These are phyloP conservation scores for Polyodon spathula DNA, from an alignment of 2,113 vertebrate genomes.

Conservation along the genomic window DNA sequence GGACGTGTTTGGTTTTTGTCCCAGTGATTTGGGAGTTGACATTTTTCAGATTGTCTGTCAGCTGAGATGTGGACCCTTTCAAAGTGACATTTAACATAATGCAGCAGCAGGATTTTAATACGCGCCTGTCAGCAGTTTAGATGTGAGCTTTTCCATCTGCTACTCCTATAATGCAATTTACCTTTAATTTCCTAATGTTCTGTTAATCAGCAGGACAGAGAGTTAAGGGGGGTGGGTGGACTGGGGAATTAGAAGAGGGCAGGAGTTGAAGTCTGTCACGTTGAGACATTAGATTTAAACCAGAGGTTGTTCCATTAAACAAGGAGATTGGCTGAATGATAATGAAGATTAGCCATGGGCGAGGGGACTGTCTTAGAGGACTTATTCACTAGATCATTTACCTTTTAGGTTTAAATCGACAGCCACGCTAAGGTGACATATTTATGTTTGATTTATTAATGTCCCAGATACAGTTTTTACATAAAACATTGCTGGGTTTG, in stretches of 20 bases:
- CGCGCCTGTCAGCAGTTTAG: constrained; percentile 47
- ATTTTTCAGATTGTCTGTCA: too few species aligned
- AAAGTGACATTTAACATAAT: constrained; percentile 42
- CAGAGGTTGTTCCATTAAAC: constrained; percentile 52
- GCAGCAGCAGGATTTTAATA: constrained; percentile 31
- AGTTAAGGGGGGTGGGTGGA: constrained; percentile 34
- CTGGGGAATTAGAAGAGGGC: constrained; percentile 40
- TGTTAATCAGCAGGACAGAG: constrained; percentile 55
- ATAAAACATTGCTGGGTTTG: too few species aligned
- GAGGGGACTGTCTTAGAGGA: constrained; percentile 3
- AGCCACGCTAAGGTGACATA: not conserved
- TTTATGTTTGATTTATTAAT: not conserved
- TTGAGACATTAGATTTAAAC: constrained; percentile 55
- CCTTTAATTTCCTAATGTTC: constrained; percentile 67
- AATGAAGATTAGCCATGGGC: constrained; percentile 6
- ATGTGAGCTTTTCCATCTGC: constrained; percentile 50
- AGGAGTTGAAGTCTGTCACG: constrained; percentile 51
- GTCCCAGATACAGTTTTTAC: not conserved
- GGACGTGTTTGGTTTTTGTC: too few species aligned
- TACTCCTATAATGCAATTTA: constrained; percentile 61
- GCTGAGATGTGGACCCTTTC: constrained; percentile 32
- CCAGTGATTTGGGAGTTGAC: too few species aligned
- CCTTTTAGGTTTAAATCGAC: not conserved
- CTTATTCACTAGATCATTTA: constrained; percentile 4
- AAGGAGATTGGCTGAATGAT: constrained; percentile 1